These are phyloP conservation scores for zebrafish (Danio rerio) DNA, from an alignment of 2,113 vertebrate genomes.

Conservation along the genomic window GRCz12tu NC_133180.1:29537501-29538000, in stretches of 20 bases:
- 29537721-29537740: not conserved
- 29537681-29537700: not conserved
- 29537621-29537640: not conserved
- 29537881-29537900: not conserved
- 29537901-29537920: not conserved
- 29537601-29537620: too few species aligned
- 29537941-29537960: slow-evolving; percentile 27
- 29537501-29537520: too few species aligned
- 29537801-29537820: not conserved
- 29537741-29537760: not conserved
- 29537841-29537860: not conserved
- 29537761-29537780: slow-evolving; percentile 40
- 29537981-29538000: slow-evolving; percentile 7
- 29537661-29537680: not conserved
- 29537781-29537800: slow-evolving; percentile 38
- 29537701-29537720: slow-evolving; percentile 40
- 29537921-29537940: slow-evolving; percentile 18
- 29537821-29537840: not conserved
- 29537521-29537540: too few species aligned
- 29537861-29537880: not conserved
- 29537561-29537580: too few species aligned
- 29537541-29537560: too few species aligned
- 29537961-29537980: not conserved
- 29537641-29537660: too few species aligned
- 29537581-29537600: too few species aligned